These are phyloP conservation scores for Silurus aristotelis DNA, from an alignment of 2,797 vertebrate species.

Conservation along the genomic window DNA sequence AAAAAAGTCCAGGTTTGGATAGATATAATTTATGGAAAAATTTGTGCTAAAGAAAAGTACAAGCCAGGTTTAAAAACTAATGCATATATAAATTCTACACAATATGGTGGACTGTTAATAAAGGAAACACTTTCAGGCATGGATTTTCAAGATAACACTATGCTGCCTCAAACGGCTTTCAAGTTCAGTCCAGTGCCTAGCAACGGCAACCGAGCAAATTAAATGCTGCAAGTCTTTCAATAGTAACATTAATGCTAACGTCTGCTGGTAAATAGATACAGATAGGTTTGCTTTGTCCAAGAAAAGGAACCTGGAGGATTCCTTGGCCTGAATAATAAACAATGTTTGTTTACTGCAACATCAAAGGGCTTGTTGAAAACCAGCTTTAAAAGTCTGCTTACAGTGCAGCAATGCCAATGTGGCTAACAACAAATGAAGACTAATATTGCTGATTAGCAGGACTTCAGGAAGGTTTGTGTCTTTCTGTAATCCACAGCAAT, in stretches of 20 bases:
- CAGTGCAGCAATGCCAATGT: background rate
- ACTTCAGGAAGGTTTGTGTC: background rate
- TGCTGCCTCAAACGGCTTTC: background rate
- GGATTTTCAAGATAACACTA: background rate
- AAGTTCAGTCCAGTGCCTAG: background rate
- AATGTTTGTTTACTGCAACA: background rate
- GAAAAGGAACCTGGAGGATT: background rate
- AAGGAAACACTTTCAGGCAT: background rate
- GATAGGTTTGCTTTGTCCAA: background rate
- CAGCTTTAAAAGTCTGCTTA: background rate
- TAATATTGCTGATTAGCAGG: background rate
- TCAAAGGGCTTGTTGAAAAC: background rate
- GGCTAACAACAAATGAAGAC: background rate
- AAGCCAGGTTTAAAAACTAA: background rate
- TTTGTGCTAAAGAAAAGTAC: too few relatives aligned
- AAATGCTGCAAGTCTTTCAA: background rate
- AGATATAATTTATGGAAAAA: background rate
- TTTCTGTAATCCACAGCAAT: background rate
- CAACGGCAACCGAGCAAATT: background rate
- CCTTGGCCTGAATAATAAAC: background rate
- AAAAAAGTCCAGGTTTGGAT: background rate
- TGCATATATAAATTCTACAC: background rate
- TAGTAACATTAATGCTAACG: background rate
- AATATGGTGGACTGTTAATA: background rate
- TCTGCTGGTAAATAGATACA: background rate